phyloP scores from a whole-genome alignment of 1,140 invertebrate species.

The Periplaneta americana region DNA sequence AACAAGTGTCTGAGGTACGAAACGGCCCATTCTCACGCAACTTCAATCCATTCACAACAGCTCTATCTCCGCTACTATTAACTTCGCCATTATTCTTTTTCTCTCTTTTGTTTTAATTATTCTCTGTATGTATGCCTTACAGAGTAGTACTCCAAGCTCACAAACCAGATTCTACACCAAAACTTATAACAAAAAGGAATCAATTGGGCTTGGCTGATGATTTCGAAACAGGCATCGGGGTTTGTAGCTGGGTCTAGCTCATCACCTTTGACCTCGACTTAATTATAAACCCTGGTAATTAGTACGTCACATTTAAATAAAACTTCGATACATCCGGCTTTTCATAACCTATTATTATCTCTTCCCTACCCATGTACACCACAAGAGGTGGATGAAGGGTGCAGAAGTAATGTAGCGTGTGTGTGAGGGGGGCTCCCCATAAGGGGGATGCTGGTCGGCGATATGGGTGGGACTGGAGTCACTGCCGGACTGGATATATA shows the following conservation, averaged over 20 bases:
- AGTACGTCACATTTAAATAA: constrained; percentile 23
- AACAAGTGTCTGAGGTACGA: neutral
- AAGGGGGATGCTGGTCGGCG: neutral
- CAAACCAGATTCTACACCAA: neutral
- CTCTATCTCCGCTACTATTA: no score
- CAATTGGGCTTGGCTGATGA: neutral
- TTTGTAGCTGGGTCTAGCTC: neutral
- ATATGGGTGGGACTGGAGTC: neutral
- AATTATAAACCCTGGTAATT: constrained; percentile 22
- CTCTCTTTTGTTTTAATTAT: no score
- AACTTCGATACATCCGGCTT: constrained; percentile 1
- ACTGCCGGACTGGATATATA: neutral
- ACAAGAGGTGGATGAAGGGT: neutral
- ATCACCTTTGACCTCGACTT: constrained; percentile 15
- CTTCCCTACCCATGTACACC: neutral
- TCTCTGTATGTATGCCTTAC: no score
- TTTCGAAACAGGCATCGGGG: neutral
- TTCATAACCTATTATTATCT: constrained; percentile 11
- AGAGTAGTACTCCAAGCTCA: no score
- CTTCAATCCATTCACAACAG: no score
- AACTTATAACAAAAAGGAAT: neutral
- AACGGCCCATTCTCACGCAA: neutral
- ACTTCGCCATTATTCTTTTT: no score
- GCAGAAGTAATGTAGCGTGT: neutral
- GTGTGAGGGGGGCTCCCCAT: neutral